phyloP scores from a whole-genome alignment of 2,797 vertebrate genomes.

The Cichlasoma orientale region DNA sequence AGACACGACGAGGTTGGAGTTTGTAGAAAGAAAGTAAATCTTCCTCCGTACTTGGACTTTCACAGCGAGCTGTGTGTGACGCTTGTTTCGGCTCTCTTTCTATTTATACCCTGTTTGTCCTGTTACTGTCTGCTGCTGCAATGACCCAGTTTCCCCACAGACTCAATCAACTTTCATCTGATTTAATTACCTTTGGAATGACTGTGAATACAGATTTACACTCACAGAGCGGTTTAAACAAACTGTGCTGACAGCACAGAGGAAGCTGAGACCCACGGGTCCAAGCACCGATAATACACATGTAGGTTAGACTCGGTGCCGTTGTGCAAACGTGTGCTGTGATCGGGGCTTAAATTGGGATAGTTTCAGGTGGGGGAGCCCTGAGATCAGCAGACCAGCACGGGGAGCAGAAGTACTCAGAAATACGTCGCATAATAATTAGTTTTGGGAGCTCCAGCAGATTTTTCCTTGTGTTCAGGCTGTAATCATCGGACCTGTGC shows the following conservation, averaged over 20 bases:
- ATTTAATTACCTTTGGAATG: conserved; percentile 31
- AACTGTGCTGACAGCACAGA: not conserved
- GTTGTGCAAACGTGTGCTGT: no score
- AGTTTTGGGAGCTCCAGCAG: no score
- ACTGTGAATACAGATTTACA: conserved; percentile 10
- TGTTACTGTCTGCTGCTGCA: not conserved
- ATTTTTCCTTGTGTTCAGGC: no score
- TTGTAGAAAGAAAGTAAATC: not conserved
- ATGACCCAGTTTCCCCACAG: conserved; percentile 44
- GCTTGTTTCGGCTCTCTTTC: not conserved
- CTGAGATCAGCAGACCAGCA: no score
- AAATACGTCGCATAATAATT: no score
- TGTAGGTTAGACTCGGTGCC: not conserved
- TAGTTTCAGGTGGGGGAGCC: no score
- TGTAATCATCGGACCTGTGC: no score
- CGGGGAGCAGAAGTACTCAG: no score
- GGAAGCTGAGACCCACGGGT: not conserved
- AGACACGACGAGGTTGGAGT: not conserved
- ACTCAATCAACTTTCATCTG: conserved; percentile 28
- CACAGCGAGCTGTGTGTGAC: not conserved
- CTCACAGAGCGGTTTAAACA: not conserved
- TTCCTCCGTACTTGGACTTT: not conserved
- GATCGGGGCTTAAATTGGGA: no score
- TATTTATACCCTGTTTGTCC: conserved; percentile 29
- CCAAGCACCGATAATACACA: not conserved